Percentiles rank a stretch among this genome's conserved stretches.
Evolutionary conservation across 2,797 vertebrate species (phyloP).

Genomic region (Artibeus lituratus): DNA sequence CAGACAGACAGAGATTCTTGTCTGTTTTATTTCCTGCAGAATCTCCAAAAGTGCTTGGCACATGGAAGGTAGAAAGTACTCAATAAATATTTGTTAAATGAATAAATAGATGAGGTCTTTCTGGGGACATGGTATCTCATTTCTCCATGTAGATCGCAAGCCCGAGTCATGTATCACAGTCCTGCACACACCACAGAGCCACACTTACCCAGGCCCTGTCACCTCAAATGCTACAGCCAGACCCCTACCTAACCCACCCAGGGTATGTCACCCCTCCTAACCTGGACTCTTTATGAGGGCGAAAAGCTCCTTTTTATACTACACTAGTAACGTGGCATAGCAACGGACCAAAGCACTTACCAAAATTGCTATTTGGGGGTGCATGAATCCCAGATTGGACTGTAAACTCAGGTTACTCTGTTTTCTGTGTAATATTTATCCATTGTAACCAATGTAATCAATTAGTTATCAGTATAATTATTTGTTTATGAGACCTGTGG

Average conservation of each 20-base stretch:
- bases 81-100: neutral
- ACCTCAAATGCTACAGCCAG: neutral
- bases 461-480: neutral
- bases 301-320: neutral
- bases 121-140: neutral
- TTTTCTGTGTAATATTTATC: neutral
- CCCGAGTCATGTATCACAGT: neutral
- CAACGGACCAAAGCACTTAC: neutral
- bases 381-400: neutral
- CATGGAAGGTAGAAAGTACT: neutral
- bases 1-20: neutral
- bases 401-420: neutral
- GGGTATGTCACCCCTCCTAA: neutral
- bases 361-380: neutral
- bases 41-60: neutral
- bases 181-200: neutral
- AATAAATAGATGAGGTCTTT: neutral
- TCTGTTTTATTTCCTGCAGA: neutral
- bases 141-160: neutral
- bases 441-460: neutral
- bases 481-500: neutral
- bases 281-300: neutral
- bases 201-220: neutral
- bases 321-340: neutral
- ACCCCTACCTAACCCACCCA: neutral